phyloP scores from a whole-genome alignment of 2,113 vertebrate species.

The Trachemys scripta region DNA sequence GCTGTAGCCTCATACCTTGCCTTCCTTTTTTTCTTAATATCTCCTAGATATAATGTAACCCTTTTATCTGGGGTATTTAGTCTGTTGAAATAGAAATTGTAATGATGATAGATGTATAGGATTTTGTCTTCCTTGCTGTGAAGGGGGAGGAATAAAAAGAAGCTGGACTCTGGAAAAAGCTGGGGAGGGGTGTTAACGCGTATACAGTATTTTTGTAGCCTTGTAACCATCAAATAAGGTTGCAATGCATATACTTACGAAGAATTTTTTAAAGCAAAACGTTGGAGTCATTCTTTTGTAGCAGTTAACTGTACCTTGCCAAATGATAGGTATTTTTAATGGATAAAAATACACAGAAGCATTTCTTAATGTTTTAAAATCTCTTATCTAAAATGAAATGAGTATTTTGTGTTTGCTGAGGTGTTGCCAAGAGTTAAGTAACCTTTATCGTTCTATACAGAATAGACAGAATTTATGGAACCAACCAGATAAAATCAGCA shows the following conservation, averaged over 20 bases:
- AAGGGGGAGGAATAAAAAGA: fast-evolving
- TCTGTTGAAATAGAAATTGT: conserved; percentile 55
- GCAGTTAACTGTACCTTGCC: neutral
- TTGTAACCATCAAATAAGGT: neutral
- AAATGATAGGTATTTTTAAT: neutral
- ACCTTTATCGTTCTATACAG: neutral
- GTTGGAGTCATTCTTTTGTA: neutral
- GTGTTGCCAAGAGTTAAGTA: neutral
- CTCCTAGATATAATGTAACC: conserved; percentile 44
- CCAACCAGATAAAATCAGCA: neutral
- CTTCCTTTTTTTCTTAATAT: conserved; percentile 41
- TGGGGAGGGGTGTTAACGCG: neutral
- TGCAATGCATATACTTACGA: neutral
- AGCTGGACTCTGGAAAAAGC: neutral
- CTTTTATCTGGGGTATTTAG: conserved; percentile 57
- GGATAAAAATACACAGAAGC: neutral
- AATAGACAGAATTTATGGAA: neutral
- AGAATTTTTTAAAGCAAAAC: neutral
- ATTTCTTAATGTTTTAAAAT: neutral
- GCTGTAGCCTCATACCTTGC: conserved; percentile 6
- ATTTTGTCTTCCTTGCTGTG: neutral
- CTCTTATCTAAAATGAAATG: neutral
- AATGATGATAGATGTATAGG: conserved; percentile 15
- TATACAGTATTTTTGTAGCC: neutral
- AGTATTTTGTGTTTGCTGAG: neutral